Percentiles rank a stretch among this genome's conserved stretches.
phyloP scores from a whole-genome alignment of 2,888 invertebrate species.

The Romanomermis culicivorax region DNA sequence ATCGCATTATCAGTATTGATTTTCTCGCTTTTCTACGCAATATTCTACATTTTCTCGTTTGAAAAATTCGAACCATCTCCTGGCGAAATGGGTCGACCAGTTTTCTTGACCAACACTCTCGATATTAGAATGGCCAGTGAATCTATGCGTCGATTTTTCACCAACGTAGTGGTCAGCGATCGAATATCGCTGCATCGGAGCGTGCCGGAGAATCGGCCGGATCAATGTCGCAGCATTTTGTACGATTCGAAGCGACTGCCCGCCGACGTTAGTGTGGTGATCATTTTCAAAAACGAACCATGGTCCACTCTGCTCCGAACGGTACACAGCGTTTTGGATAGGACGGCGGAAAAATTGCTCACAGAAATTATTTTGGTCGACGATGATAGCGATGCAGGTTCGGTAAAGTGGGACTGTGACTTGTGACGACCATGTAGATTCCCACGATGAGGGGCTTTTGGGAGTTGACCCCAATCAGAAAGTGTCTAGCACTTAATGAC shows the following conservation, averaged over 20 bases:
- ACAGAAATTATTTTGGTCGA: constrained; percentile 86
- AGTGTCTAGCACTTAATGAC: not conserved
- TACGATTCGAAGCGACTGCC: constrained; percentile 44
- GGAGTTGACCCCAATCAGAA: no score
- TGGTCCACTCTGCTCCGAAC: constrained; percentile 62
- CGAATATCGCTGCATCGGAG: constrained; percentile 34
- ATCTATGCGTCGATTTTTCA: constrained; percentile 22
- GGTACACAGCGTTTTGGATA: constrained; percentile 64
- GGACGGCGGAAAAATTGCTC: constrained; percentile 46
- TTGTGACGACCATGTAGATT: no score
- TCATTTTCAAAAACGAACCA: constrained; percentile 74
- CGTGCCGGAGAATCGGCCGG: constrained; percentile 30
- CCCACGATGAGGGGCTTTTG: no score
- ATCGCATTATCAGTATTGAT: no score
- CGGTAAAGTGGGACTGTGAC: no score
- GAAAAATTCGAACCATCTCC: no score
- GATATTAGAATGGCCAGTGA: constrained; percentile 13
- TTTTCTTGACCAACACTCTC: no score
- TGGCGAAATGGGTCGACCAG: no score
- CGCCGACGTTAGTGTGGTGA: constrained; percentile 43
- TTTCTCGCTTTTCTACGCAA: no score
- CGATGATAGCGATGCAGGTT: constrained; percentile 59
- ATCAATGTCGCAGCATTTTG: constrained; percentile 36
- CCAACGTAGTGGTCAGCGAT: constrained; percentile 30
- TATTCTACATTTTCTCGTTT: no score